Evolutionary conservation across 2,797 vertebrate genomes (phyloP).

Genomic region (Otolemur crassicaudatus): DNA sequence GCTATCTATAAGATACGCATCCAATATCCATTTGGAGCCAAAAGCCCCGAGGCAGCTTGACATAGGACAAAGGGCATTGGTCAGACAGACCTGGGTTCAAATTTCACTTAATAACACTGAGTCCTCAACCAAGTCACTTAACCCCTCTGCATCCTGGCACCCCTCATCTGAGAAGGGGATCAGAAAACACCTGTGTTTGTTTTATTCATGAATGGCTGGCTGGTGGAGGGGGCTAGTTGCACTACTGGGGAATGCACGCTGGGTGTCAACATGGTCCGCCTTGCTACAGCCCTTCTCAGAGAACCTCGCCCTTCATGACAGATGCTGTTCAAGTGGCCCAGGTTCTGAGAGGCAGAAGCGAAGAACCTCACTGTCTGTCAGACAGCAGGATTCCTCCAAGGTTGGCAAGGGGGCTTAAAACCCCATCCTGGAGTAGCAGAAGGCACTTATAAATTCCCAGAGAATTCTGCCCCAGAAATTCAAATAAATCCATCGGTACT

Average conservation of each 20-base stretch:
- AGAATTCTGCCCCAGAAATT: slow-evolving; percentile 68
- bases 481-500: slow-evolving; percentile 41
- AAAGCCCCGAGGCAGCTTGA: not conserved
- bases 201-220: not conserved
- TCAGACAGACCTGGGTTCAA: not conserved
- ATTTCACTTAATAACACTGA: not conserved
- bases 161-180: not conserved
- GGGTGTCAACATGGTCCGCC: too few relatives aligned
- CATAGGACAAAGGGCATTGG: not conserved
- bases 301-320: not conserved
- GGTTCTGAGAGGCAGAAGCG: not conserved
- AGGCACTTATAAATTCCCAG: not conserved
- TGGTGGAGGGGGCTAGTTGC: not conserved
- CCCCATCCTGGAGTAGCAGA: not conserved
- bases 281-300: rapidly evolving
- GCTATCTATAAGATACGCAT: not conserved
- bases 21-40: not conserved
- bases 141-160: not conserved
- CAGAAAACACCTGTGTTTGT: not conserved
- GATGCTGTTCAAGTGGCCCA: not conserved
- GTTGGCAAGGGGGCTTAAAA: not conserved
- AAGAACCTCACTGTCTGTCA: not conserved
- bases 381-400: not conserved
- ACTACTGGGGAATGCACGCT: not conserved
- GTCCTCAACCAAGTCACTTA: not conserved